Evolutionary conservation across 2,113 vertebrate genomes (phyloP).

Genomic region (Gobius niger): DNA sequence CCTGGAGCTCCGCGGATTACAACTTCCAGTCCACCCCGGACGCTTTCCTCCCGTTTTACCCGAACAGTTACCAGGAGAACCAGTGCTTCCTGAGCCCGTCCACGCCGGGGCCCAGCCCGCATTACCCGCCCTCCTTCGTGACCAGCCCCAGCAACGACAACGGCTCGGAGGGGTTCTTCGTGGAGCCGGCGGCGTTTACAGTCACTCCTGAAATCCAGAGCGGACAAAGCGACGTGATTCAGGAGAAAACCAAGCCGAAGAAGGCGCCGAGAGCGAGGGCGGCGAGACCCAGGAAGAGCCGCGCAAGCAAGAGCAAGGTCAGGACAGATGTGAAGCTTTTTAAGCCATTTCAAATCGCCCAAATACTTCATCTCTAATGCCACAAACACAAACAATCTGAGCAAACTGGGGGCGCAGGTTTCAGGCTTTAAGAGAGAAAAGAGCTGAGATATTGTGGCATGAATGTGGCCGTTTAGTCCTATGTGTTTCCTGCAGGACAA

Average conservation of each 20-base stretch:
- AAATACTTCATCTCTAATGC: too few species aligned
- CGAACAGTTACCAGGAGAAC: constrained; percentile 16
- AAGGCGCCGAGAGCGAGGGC: neutral
- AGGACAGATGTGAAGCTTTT: neutral
- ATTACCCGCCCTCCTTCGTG: constrained; percentile 43
- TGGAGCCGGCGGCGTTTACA: neutral
- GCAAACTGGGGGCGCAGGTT: too few species aligned
- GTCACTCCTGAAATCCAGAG: neutral
- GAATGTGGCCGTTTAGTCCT: too few species aligned
- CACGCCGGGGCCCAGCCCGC: constrained; percentile 53
- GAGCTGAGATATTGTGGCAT: too few species aligned
- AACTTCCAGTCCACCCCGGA: neutral
- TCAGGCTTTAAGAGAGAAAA: too few species aligned
- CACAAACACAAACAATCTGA: too few species aligned
- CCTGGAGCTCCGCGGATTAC: constrained; percentile 39
- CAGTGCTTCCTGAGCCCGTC: constrained; percentile 51
- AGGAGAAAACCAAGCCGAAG: neutral
- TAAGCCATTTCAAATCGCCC: too few species aligned
- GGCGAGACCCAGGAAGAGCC: neutral
- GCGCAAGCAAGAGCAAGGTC: neutral
- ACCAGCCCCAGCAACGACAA: constrained; percentile 31
- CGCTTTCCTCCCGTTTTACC: constrained; percentile 20
- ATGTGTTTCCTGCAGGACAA: neutral
- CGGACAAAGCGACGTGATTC: neutral
- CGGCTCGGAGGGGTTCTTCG: neutral